Conservation (phyloP, 2,888 invertebrate species). For the Eutolmus rufibarbis region DNA sequence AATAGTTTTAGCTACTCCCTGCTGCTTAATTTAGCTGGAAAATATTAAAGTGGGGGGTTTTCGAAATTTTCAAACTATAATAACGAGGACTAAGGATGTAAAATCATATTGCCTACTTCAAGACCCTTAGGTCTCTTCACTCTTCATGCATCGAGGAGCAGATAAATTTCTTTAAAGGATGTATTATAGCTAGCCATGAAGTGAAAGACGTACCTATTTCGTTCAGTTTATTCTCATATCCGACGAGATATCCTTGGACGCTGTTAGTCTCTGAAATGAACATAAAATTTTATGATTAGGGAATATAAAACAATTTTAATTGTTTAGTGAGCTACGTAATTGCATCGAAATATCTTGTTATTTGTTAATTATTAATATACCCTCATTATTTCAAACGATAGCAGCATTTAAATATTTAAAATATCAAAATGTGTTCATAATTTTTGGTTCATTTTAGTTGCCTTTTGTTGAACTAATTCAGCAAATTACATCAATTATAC, state of each 20-base stretch:
- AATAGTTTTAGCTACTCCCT: background rate
- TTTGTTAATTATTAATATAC: too few species aligned
- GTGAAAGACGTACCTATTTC: background rate
- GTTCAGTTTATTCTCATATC: background rate
- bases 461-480: too few species aligned
- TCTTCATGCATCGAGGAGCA: background rate
- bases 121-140: background rate
- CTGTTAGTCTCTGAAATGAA: background rate
- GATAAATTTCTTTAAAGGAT: background rate
- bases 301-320: background rate
- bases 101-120: background rate
- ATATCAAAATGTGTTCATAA: too few species aligned
- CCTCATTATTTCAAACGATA: too few species aligned
- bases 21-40: background rate
- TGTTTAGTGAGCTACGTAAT: background rate
- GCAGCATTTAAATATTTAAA: too few species aligned
- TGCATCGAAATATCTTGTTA: background rate
- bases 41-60: background rate
- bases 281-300: background rate
- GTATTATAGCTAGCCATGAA: background rate
- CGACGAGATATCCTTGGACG: background rate
- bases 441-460: too few species aligned
- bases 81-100: background rate
- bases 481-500: too few species aligned
- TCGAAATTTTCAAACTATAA: background rate